Conservation (phyloP, 92 coral and sea anemone species). For the Epizoanthus fatuus region DNA sequence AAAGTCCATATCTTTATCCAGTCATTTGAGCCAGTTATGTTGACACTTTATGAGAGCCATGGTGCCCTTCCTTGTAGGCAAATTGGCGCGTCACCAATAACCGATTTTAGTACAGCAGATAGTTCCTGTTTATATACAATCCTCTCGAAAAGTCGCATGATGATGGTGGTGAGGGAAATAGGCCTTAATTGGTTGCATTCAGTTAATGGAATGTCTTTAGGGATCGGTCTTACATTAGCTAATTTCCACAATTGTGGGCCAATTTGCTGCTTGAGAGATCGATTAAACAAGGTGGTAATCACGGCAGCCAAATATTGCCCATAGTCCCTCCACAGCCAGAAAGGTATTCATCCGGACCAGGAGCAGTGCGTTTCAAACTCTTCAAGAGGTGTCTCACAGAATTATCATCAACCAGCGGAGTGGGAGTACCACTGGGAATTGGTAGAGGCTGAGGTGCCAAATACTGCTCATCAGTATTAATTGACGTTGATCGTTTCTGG, state of each 20-base stretch:
- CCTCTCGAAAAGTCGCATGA: slow-evolving; percentile 53
- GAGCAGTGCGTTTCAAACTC: slow-evolving; percentile 34
- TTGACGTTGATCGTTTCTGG: slow-evolving; percentile 57
- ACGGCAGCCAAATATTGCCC: slow-evolving; percentile 41
- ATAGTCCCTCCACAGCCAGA: slow-evolving; percentile 49
- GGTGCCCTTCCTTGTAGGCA: slow-evolving; percentile 55
- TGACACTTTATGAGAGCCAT: slow-evolving; percentile 59
- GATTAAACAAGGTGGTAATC: slow-evolving; percentile 31
- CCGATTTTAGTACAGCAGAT: slow-evolving; percentile 26
- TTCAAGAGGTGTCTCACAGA: slow-evolving; percentile 4
- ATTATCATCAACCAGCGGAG: no score
- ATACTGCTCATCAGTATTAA: slow-evolving; percentile 62
- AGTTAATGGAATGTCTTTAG: slow-evolving; percentile 52
- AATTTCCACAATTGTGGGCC: slow-evolving; percentile 46
- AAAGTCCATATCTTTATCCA: slow-evolving; percentile 52
- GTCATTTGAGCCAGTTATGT: slow-evolving; percentile 56
- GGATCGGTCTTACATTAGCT: slow-evolving; percentile 54
- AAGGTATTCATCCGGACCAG: slow-evolving; percentile 56
- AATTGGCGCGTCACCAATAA: slow-evolving; percentile 38
- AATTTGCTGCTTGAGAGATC: slow-evolving; percentile 27
- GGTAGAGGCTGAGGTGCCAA: slow-evolving; percentile 47
- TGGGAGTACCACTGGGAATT: slow-evolving; percentile 58
- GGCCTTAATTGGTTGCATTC: slow-evolving; percentile 43
- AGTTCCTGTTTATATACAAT: slow-evolving; percentile 43
- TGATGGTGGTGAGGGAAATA: slow-evolving; percentile 43